Base-by-base conservation (phyloP, 2,888 invertebrate genomes). In the Anarsia innoxiella region DNA sequence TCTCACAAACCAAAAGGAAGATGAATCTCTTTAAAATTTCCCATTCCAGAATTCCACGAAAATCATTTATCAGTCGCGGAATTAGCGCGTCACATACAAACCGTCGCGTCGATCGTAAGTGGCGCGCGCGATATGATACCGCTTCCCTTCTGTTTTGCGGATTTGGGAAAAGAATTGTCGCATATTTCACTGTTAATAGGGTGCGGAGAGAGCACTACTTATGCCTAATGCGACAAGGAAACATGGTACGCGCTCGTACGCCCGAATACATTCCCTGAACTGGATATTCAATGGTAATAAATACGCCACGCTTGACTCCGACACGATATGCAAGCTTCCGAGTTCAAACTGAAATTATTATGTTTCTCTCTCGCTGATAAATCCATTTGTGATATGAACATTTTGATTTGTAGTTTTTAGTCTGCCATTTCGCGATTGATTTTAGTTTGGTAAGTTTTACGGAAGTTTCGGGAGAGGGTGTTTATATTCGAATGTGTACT, bases 151-250 rank as follows among this genome's bases (percentile, higher is more conserved):
- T 74, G 78, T 78, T 70, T 66, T 63, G 62, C 65, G 77, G 80
- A 72, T 79, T 80, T 71, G 64, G 71, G 47, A 69, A 83, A 84
- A 83, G 84, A 83, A 84, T 83, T 63, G 80, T 72, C 80, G 73
- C 77, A 83, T 84, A 82, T 80, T 82, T 84, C 83, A 83, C 73
- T 45, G 73, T 83, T 84, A 84, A 84, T 83, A 83, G 84, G 84
- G 82, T 73, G 78, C 68, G 69, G 78, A 83, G 78, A 80, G 75
- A 82, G 78, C 78, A 84, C 82, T 84, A 78, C 84, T 83, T 83
- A 79, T 79, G 78, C 80, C 76, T 83, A 83, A 83, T 83, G 83
- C 74, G 82, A 82, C 79, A 79, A 71, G 82, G 82, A 72, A 82
- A 82, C 82, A 82, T 76, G 79, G 62, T 69, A 55, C 70, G 65